These are phyloP conservation scores for Excalfactoria chinensis DNA, from an alignment of 2,113 vertebrate genomes.

Conservation along the genomic window DNA sequence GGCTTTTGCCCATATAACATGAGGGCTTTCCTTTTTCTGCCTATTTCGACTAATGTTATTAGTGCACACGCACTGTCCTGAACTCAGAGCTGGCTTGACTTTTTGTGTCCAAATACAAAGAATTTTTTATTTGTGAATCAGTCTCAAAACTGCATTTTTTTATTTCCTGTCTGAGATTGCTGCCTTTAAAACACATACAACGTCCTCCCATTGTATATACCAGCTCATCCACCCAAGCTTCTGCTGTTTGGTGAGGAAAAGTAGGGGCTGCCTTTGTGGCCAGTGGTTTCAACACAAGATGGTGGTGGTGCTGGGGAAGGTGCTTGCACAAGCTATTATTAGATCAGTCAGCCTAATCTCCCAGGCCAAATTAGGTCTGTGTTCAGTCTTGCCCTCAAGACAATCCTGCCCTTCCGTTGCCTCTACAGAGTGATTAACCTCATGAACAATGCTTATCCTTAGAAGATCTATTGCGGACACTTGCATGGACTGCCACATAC, in stretches of 20 bases:
- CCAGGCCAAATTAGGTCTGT: not conserved
- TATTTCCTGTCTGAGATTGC: not conserved
- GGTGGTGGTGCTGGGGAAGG: not conserved
- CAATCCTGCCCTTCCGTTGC: not conserved
- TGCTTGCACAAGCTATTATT: not conserved
- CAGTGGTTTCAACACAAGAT: not conserved
- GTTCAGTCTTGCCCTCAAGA: not conserved
- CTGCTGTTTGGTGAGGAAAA: not conserved
- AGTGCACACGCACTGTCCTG: not conserved
- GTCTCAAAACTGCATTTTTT: fast-evolving
- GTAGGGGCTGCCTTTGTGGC: not conserved
- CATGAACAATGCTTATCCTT: not conserved
- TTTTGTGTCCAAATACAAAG: not conserved
- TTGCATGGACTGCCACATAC: not conserved
- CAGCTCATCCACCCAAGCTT: not conserved
- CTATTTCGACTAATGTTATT: not conserved
- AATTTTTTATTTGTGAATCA: not conserved
- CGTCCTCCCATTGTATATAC: not conserved
- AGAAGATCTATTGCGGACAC: not conserved
- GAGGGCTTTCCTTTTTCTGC: not conserved
- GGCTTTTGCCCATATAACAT: fast-evolving
- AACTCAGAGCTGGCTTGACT: not conserved
- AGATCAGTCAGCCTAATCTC: slow-evolving; percentile 19
- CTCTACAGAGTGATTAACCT: not conserved
- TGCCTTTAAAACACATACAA: not conserved